Conservation (phyloP, 2,888 invertebrate species). For the Smittia sp. region DNA sequence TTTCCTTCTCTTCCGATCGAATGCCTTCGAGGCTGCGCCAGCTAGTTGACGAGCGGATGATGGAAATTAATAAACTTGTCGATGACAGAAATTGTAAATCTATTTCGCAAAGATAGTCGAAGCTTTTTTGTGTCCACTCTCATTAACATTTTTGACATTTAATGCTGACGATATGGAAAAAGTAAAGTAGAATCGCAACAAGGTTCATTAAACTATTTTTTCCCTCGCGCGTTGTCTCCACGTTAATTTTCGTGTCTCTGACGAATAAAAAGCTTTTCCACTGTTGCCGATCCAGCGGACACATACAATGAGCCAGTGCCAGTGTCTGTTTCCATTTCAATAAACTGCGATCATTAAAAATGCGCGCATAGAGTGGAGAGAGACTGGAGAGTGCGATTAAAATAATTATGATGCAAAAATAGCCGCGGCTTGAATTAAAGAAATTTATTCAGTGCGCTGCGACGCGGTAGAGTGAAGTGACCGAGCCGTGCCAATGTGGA, state of each 20-base stretch:
- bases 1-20: background rate
- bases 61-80: constrained; percentile 21
- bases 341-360: constrained; percentile 39
- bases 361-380: constrained; percentile 28
- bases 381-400: constrained; percentile 29
- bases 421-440: background rate
- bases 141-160: constrained; percentile 27
- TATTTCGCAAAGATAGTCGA: background rate
- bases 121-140: constrained; percentile 14
- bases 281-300: constrained; percentile 28
- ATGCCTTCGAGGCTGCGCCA: background rate
- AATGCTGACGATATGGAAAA: background rate
- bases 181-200: background rate
- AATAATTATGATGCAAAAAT: constrained; percentile 40
- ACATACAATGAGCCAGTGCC: constrained; percentile 26
- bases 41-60: constrained; percentile 9
- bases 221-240: background rate
- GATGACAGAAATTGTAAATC: constrained; percentile 1
- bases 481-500: background rate
- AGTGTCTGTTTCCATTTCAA: constrained; percentile 37
- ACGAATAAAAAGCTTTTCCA: background rate
- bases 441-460: background rate
- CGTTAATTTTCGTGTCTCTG: background rate
- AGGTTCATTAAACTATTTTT: constrained; percentile 35
- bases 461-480: background rate